Base-by-base conservation (phyloP, 2,888 invertebrate genomes). In the Stegana nigrithorax region DNA sequence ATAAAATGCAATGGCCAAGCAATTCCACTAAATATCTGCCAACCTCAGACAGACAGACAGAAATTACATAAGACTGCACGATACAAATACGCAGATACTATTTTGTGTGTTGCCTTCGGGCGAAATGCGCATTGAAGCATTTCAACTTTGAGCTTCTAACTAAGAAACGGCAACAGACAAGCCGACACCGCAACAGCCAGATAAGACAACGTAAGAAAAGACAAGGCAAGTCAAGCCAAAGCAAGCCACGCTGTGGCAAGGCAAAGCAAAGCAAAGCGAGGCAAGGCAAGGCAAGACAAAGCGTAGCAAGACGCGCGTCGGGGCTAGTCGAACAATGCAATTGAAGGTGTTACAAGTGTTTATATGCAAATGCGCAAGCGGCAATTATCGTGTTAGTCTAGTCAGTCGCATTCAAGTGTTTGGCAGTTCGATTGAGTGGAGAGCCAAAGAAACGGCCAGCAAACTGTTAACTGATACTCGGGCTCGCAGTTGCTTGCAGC, bases 281-380 rank as follows among this genome's bases (percentile, higher is more conserved):
- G 10, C 21, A 6, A 23, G 25, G n/a, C 12, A 47, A 21, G 5
- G 47, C 47, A 17, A n/a, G 10, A 47, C 23, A 25, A 23, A n/a
- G n/a, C 21, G n/a, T 7, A 47, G 7, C 1, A 23, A n/a, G 10
- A 36, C 12, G 36, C 3, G n/a, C n/a, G 32, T 2, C 4, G 6
- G 7, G 17, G 21, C 25, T 3, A n/a, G 47, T 6, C 12, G n/a
- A 47, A 23, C 47, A 23, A 47, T 47, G 39, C 39, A 10, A 4
- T 39, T 39, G 25, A 27, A 51, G 70, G 74, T 73, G 72, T 74
- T 72, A 55, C 73, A 67, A 70, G 59, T 53, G 45, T 53, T 53
- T 32, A 29, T 32, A 53, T 53, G 53, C 53, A 53, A 53, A 53
- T 53, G 29, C 32, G 55, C 61, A 58, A 53, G 53, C 61, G 66